These are phyloP conservation scores for Leptatherina wallacei DNA, from an alignment of 2,797 vertebrate species.

Conservation along the genomic window DNA sequence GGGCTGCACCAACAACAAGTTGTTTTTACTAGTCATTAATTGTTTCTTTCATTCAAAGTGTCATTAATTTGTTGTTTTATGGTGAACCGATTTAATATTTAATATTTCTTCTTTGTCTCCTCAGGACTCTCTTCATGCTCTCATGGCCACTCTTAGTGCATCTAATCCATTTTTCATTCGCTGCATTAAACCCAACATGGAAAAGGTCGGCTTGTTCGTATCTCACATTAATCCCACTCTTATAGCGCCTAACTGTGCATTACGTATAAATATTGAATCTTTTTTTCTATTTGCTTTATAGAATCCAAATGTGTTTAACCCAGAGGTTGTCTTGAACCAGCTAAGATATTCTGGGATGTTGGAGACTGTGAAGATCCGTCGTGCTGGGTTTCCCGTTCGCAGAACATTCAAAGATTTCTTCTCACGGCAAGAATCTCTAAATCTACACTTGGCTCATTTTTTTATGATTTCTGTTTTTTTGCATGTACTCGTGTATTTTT, in stretches of 20 bases:
- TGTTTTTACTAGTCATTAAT: background rate
- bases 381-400: conserved; percentile 91
- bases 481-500: background rate
- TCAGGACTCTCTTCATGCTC: conserved; percentile 90
- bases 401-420: conserved; percentile 91
- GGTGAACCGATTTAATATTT: background rate
- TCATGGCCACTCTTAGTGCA: conserved; percentile 91
- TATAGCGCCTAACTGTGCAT: background rate
- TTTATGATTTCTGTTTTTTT: background rate
- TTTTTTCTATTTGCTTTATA: conserved; percentile 49
- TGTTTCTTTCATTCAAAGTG: background rate
- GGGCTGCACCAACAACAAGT: background rate
- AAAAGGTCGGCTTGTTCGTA: conserved; percentile 84
- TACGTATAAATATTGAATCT: background rate
- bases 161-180: conserved; percentile 96
- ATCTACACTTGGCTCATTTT: background rate
- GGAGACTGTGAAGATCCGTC: conserved; percentile 93
- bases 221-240: background rate
- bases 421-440: conserved; percentile 77
- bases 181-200: conserved; percentile 94
- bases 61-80: background rate
- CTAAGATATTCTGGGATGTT: conserved; percentile 93
- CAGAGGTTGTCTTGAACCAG: conserved; percentile 91
- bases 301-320: conserved; percentile 87
- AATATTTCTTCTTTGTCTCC: conserved; percentile 17